Percentiles rank a stretch among this genome's conserved stretches.
These are phyloP conservation scores for Morpho achilles DNA, from an alignment of 2,888 invertebrate genomes.

Conservation along the genomic window DNA sequence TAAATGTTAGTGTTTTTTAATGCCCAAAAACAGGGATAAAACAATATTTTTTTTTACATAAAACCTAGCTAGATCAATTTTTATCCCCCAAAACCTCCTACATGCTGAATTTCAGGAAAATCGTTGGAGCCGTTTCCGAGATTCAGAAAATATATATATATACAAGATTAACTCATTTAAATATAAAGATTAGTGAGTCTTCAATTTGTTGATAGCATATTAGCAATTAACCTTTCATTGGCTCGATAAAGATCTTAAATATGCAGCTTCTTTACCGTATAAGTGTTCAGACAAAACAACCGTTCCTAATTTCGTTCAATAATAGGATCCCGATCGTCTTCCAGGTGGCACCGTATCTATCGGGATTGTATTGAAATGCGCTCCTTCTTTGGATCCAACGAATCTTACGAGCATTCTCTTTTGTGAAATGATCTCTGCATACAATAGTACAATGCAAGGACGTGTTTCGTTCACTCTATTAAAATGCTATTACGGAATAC, in stretches of 20 bases:
- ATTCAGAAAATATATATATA: too few species aligned
- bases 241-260: constrained; percentile 2
- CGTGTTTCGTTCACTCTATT: constrained; percentile 69
- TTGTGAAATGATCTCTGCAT: constrained; percentile 50
- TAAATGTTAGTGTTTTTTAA: too few species aligned
- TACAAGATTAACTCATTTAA: too few species aligned
- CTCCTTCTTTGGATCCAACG: constrained; percentile 40
- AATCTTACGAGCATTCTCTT: constrained; percentile 58
- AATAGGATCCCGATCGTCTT: constrained; percentile 3
- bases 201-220: too few species aligned
- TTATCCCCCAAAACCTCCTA: too few species aligned
- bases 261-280: not conserved
- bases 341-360: constrained; percentile 39
- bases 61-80: too few species aligned
- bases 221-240: too few species aligned
- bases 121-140: too few species aligned
- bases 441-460: constrained; percentile 75
- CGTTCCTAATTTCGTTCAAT: constrained; percentile 8
- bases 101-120: too few species aligned
- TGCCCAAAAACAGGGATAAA: too few species aligned
- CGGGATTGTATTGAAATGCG: constrained; percentile 31
- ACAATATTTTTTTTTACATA: too few species aligned
- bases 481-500: constrained; percentile 58
- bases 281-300: constrained; percentile 1
- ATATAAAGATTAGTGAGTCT: too few species aligned